phyloP scores from a whole-genome alignment of 2,113 vertebrate species.

The Oncorhynchus keta region DNA sequence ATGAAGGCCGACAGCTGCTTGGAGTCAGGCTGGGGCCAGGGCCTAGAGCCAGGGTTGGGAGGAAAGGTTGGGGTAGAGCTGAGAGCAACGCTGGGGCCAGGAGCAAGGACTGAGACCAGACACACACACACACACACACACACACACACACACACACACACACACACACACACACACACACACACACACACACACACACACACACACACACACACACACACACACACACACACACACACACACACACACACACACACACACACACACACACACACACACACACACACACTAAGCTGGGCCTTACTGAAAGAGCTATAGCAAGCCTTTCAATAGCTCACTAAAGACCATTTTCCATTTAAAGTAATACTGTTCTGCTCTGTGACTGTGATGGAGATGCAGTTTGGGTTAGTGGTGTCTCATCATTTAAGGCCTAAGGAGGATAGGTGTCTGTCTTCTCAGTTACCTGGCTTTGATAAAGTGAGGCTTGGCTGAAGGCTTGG shows the following conservation, averaged over 20 bases:
- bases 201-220: no score
- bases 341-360: neutral
- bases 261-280: no score
- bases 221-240: neutral
- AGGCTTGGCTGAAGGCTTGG: neutral
- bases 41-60: constrained; percentile 1
- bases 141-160: neutral
- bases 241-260: no score
- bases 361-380: neutral
- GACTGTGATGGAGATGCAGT: neutral
- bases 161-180: no score
- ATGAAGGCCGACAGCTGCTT: constrained; percentile 56
- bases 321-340: neutral
- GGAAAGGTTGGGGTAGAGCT: neutral
- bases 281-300: neutral
- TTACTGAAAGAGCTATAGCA: neutral
- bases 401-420: constrained; percentile 7
- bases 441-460: constrained; percentile 24
- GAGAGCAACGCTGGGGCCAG: constrained; percentile 20
- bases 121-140: neutral
- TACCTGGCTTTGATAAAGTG: neutral
- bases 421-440: constrained; percentile 6
- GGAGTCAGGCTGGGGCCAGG: constrained; percentile 39
- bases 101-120: constrained; percentile 24
- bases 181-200: neutral